These are phyloP conservation scores for Icerya purchasi DNA, from an alignment of 2,888 invertebrate genomes.

Conservation along the genomic window DNA sequence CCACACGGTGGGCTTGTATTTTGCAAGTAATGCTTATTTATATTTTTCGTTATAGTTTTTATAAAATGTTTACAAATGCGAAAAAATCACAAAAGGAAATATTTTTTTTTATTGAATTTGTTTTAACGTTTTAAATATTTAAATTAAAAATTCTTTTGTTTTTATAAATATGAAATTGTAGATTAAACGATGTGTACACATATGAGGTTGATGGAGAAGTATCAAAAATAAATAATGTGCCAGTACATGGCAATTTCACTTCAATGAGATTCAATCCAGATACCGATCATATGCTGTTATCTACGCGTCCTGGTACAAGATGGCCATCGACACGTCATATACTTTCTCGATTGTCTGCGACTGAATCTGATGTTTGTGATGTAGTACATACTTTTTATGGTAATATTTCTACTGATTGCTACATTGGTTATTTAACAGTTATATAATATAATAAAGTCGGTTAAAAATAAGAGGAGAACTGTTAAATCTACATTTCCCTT, in stretches of 20 bases:
- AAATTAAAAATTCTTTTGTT: too few relatives aligned
- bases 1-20: conserved; percentile 7
- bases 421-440: too few relatives aligned
- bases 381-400: neutral
- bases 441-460: too few relatives aligned
- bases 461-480: too few relatives aligned
- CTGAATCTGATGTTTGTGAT: neutral
- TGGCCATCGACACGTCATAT: neutral
- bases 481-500: too few relatives aligned
- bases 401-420: neutral
- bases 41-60: neutral
- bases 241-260: neutral
- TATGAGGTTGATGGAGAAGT: neutral
- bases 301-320: neutral
- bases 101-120: too few relatives aligned
- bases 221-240: neutral
- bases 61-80: too few relatives aligned
- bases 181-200: neutral
- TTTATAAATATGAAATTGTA: too few relatives aligned
- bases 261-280: neutral
- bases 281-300: neutral
- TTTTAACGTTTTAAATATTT: too few relatives aligned
- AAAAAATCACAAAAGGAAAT: too few relatives aligned
- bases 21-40: conserved; percentile 5
- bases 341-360: neutral